Evolutionary conservation across 2,797 vertebrate species (phyloP).

Genomic region (Oreochromis grahami): DNA sequence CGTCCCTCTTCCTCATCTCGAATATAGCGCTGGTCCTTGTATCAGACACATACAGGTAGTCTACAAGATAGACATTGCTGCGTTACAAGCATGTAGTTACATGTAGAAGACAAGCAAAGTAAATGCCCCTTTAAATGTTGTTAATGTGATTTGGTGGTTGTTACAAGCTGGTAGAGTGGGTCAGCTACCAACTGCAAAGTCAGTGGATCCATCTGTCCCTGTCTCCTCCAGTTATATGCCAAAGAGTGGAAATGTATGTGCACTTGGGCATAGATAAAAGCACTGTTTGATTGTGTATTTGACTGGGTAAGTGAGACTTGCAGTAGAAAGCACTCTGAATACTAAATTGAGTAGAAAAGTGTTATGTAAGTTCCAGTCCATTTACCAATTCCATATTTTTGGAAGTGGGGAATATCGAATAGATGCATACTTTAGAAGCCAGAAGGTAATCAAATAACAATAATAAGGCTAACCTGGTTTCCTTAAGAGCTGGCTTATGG

Average conservation of each 20-base stretch:
- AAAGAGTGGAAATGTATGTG: background rate
- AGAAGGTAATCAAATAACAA: background rate
- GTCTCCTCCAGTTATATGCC: background rate
- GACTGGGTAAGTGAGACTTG: background rate
- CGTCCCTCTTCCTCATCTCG: constrained; percentile 74
- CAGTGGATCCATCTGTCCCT: background rate
- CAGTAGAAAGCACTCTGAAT: background rate
- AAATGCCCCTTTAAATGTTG: background rate
- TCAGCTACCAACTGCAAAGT: background rate
- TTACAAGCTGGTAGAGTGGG: background rate
- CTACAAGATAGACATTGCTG: constrained; percentile 25
- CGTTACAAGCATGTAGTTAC: background rate
- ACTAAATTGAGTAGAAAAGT: background rate
- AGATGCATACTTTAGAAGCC: background rate
- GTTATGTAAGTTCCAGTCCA: background rate
- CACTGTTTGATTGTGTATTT: background rate
- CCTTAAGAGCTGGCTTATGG: background rate
- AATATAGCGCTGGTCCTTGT: constrained; percentile 63
- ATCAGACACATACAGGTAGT: constrained; percentile 71
- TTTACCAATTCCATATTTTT: background rate
- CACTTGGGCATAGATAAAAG: background rate
- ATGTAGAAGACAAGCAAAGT: background rate
- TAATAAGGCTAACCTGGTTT: background rate
- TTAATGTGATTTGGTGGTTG: background rate
- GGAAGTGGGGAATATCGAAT: background rate